Evolutionary conservation across 1,140 invertebrate genomes (phyloP).

Genomic region (Acromyrmex heyeri): DNA sequence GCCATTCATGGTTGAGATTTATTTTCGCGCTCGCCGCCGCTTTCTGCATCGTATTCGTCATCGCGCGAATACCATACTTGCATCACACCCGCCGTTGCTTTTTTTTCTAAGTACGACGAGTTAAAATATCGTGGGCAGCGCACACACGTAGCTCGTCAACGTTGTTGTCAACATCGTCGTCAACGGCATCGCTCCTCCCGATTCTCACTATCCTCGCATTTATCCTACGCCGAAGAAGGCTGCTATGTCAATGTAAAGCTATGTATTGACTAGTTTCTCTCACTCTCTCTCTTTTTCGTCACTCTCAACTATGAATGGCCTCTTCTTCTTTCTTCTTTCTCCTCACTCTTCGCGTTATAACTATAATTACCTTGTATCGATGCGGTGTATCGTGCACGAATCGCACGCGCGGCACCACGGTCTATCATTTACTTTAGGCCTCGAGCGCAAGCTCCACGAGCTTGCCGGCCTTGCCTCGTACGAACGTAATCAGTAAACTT

Average conservation of each 20-base stretch:
- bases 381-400: slow-evolving; percentile 34
- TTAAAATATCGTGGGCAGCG: slow-evolving; percentile 50
- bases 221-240: slow-evolving; percentile 76
- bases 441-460: slow-evolving; percentile 55
- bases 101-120: slow-evolving; percentile 62
- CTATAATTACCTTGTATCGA: slow-evolving; percentile 50
- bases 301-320: slow-evolving; percentile 75
- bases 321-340: slow-evolving; percentile 24
- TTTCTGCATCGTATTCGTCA: background rate
- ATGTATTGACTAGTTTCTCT: slow-evolving; percentile 86
- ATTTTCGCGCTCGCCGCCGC: background rate
- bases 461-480: slow-evolving; percentile 42
- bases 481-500: slow-evolving; percentile 39
- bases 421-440: slow-evolving; percentile 49
- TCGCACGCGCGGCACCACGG: slow-evolving; percentile 3
- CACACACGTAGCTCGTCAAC: slow-evolving; percentile 36
- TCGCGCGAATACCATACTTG: background rate
- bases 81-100: background rate
- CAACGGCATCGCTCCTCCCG: slow-evolving; percentile 53
- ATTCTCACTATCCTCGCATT: slow-evolving; percentile 63
- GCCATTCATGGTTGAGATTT: slow-evolving; percentile 76
- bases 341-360: slow-evolving; percentile 47
- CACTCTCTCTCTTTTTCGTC: slow-evolving; percentile 64
- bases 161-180: slow-evolving; percentile 2
- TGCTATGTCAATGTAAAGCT: slow-evolving; percentile 85